Conservation (phyloP, 2,113 vertebrate genomes). For the Oncorhynchus mykiss region DNA sequence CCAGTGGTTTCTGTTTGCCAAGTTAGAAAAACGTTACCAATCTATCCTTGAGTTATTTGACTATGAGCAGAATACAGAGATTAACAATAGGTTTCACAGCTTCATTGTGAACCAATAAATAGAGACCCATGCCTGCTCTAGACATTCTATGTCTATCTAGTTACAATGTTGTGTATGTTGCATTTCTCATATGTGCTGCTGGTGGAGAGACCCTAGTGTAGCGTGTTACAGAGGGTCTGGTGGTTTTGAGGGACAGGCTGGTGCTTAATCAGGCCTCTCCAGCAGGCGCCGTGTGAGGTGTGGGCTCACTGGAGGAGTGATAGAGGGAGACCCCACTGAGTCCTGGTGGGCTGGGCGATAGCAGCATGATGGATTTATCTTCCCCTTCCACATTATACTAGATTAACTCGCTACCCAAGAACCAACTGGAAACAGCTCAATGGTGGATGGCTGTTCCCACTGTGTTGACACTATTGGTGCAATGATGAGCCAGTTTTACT, state of each 20-base stretch:
- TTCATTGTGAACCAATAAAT: background rate
- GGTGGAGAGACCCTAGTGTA: background rate
- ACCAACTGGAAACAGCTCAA: constrained; percentile 1
- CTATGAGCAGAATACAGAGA: constrained; percentile 14
- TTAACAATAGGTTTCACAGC: too few relatives aligned
- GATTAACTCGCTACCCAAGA: background rate
- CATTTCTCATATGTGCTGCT: background rate
- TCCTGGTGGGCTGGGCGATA: constrained; percentile 65
- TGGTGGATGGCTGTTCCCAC: background rate
- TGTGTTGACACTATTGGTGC: too few relatives aligned
- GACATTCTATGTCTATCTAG: background rate
- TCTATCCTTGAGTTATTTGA: too few relatives aligned
- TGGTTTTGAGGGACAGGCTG: background rate
- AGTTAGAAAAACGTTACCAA: too few relatives aligned
- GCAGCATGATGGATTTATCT: constrained; percentile 66
- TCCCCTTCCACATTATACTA: constrained; percentile 44
- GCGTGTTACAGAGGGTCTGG: background rate
- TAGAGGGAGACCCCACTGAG: constrained; percentile 41
- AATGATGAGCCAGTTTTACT: background rate
- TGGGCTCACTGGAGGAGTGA: constrained; percentile 33
- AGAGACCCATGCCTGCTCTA: background rate
- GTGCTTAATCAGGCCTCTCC: constrained; percentile 31
- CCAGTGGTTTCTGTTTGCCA: too few relatives aligned
- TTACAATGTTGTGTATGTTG: background rate
- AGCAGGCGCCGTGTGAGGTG: constrained; percentile 15